Evolutionary conservation across 2,797 vertebrate genomes (phyloP).

Genomic region (Gymnocypris eckloni): DNA sequence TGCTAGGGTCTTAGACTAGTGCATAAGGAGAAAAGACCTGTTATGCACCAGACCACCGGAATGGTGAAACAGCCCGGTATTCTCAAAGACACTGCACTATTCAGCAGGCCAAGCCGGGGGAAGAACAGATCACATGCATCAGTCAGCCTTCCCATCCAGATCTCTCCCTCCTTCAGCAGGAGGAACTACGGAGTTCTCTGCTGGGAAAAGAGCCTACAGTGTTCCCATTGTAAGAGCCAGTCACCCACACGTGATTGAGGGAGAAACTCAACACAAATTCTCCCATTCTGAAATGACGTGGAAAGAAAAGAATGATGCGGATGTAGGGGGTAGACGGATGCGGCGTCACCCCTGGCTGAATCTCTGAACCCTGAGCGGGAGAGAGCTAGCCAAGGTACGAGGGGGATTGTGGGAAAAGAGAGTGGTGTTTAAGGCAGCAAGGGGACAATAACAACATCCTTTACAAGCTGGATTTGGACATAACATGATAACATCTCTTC

Average conservation of each 20-base stretch:
- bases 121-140: slow-evolving; percentile 52
- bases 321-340: slow-evolving; percentile 30
- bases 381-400: slow-evolving; percentile 14
- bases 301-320: slow-evolving; percentile 37
- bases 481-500: slow-evolving; percentile 38
- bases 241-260: slow-evolving; percentile 66
- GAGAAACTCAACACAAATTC: slow-evolving; percentile 53
- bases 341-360: slow-evolving; percentile 40
- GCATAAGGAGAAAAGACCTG: slow-evolving; percentile 7
- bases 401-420: slow-evolving; percentile 23
- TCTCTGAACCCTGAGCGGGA: slow-evolving; percentile 40
- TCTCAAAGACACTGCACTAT: slow-evolving; percentile 52
- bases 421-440: background rate
- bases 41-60: slow-evolving; percentile 5
- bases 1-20: background rate
- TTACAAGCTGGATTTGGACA: slow-evolving; percentile 45
- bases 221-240: slow-evolving; percentile 71
- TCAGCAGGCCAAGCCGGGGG: slow-evolving; percentile 34
- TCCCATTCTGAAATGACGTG: slow-evolving; percentile 46
- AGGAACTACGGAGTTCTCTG: slow-evolving; percentile 51
- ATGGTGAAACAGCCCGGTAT: slow-evolving; percentile 17
- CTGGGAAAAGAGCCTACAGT: slow-evolving; percentile 67
- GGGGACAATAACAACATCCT: slow-evolving; percentile 49
- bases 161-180: slow-evolving; percentile 42
- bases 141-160: slow-evolving; percentile 45